A percentile compares a stretch with the other conserved stretches of the same genome.
These are phyloP conservation scores for Chaenodraco wilsoni DNA, from an alignment of 2,797 vertebrate genomes.

Conservation along the genomic window DNA sequence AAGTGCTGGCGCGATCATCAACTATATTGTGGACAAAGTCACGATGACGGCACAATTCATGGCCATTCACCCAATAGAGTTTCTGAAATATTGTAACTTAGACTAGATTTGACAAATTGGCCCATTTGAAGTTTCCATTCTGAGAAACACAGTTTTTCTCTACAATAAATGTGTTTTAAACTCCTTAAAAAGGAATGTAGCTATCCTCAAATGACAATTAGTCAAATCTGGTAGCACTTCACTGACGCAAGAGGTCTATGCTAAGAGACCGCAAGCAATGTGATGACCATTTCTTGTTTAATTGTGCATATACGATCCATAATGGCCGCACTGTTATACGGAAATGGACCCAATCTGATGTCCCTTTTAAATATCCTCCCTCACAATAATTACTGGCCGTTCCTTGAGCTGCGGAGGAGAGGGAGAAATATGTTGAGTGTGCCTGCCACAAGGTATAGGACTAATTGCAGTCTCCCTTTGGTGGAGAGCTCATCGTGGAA, in stretches of 20 bases:
- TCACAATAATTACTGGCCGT: slow-evolving; percentile 62
- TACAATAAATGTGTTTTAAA: background rate
- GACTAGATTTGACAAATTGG: background rate
- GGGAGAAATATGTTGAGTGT: slow-evolving; percentile 26
- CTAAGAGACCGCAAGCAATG: slow-evolving; percentile 49
- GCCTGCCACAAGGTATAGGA: slow-evolving; percentile 50
- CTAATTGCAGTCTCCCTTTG: slow-evolving; percentile 62
- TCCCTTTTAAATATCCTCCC: slow-evolving; percentile 58
- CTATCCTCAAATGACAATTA: slow-evolving; percentile 42
- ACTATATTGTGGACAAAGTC: no score
- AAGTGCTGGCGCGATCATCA: background rate
- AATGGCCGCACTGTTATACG: slow-evolving; percentile 50
- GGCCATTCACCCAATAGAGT: background rate
- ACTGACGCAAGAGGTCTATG: slow-evolving; percentile 42
- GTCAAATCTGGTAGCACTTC: slow-evolving; percentile 39
- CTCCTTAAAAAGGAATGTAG: slow-evolving; percentile 18
- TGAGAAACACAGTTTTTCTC: background rate
- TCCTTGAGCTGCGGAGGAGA: slow-evolving; percentile 46
- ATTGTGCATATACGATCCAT: slow-evolving; percentile 73
- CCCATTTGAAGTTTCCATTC: background rate
- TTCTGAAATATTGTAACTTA: background rate
- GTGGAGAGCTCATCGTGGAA: slow-evolving; percentile 49
- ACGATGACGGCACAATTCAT: background rate
- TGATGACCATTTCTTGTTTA: slow-evolving; percentile 65
- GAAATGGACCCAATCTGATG: slow-evolving; percentile 61